Conservation (phyloP, 2,888 invertebrate species). For the Scaptomyza tumidula region DNA sequence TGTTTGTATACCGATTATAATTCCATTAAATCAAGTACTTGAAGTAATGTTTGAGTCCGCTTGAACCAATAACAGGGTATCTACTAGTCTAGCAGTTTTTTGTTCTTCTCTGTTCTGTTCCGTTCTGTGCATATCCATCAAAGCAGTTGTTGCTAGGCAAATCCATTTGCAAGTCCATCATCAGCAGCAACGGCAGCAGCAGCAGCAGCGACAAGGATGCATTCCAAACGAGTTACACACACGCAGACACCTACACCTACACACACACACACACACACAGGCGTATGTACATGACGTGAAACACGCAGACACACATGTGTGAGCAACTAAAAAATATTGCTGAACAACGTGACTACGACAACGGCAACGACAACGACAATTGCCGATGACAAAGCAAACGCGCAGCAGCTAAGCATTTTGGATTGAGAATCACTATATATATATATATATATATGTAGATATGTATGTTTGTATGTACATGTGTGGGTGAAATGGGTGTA, state of each 20-base stretch:
- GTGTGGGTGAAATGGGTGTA: slow-evolving; percentile 12
- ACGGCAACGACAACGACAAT: slow-evolving; percentile 72
- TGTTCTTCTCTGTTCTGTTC: neutral
- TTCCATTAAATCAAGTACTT: too few relatives aligned
- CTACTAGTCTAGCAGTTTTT: neutral
- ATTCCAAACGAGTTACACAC: slow-evolving; percentile 41
- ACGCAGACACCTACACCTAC: slow-evolving; percentile 6
- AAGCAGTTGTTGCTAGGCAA: slow-evolving; percentile 49
- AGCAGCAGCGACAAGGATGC: slow-evolving; percentile 40
- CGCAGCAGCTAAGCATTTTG: slow-evolving; percentile 66
- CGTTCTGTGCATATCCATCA: slow-evolving; percentile 36
- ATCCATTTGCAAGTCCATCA: slow-evolving; percentile 60
- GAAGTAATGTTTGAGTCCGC: too few relatives aligned
- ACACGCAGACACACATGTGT: slow-evolving; percentile 9
- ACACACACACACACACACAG: slow-evolving; percentile 5
- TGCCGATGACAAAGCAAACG: slow-evolving; percentile 76
- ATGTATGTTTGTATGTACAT: slow-evolving; percentile 1
- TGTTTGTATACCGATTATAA: too few relatives aligned
- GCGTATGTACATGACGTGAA: neutral
- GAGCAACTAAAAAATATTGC: slow-evolving; percentile 65
- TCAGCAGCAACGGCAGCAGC: slow-evolving; percentile 14
- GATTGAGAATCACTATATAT: slow-evolving; percentile 57
- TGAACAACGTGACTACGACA: slow-evolving; percentile 76
- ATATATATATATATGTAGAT: slow-evolving; percentile 14
- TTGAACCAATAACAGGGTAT: neutral